Base-by-base conservation (phyloP, 2,888 invertebrate species). In the Clusia tigrina region DNA sequence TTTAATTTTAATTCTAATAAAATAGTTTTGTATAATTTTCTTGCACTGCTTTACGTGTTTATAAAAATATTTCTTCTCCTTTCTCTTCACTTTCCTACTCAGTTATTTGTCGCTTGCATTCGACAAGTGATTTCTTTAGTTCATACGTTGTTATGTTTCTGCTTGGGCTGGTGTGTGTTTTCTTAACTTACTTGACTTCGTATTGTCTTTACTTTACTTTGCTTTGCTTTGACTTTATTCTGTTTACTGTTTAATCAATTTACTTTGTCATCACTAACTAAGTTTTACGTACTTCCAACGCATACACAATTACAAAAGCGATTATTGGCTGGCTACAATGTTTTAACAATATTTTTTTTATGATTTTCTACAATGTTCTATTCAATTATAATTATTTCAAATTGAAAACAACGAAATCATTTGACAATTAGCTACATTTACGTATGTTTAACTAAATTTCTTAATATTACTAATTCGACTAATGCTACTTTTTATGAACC, bases 161-260 rank as follows among this genome's bases (percentile, higher is more conserved):
- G 10, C 42, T 42, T 42, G 3, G 10, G 9, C n/a, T 42, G 10
- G 3, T 42, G 3, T 42, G n/a, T 42, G 42, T 42, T 42, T 42
- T 58, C 59, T 57, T 58, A 51, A 54, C 38, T 61, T 54, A 22
- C 64, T 63, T 65, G 62, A 54, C 61, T 60, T 64, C 65, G 66
- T 70, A 67, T 67, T 70, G 55, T 65, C 63, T 66, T 66, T 62
- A 58, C 64, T 64, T 56, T 60, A 62, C 58, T 66, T 64, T 67
- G 32, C 54, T 52, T 64, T 58, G 38, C n/a, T 61, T 26, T 3
- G 25, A 5, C 58, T 15, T 46, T 61, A 53, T 42, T 20, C n/a
- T 62, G 24, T 52, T 9, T 37, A 12, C 58, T 58, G 18, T 17
- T 17, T 62, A 23, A 53, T 58, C 57, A 48, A 37, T 32, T 55